Evolutionary conservation across 2,888 invertebrate genomes (phyloP).

Genomic region (Pristionchus exspectatus): DNA sequence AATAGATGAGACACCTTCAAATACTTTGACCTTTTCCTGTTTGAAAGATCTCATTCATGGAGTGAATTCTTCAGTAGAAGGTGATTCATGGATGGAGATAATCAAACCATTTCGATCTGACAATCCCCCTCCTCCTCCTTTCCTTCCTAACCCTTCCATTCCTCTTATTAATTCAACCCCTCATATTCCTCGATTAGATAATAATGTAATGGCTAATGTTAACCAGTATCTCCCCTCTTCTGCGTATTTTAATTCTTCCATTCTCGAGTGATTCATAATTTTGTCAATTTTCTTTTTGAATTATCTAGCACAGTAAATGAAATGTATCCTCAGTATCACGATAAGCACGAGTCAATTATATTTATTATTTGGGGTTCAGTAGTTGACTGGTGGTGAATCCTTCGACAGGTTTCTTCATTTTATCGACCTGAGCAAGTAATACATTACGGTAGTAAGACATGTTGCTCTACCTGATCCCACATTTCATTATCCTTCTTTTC

Average conservation of each 20-base stretch:
- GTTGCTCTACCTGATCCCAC: constrained; percentile 30
- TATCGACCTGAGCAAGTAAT: constrained; percentile 28
- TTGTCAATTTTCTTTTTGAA: not conserved
- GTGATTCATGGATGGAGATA: too few species aligned
- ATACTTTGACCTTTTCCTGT: not conserved
- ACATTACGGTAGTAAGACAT: not conserved
- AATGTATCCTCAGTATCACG: not conserved
- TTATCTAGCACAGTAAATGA: not conserved
- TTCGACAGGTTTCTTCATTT: constrained; percentile 39
- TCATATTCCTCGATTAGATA: not conserved
- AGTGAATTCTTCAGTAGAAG: not conserved
- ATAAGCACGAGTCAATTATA: not conserved
- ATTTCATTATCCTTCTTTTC: constrained; percentile 39
- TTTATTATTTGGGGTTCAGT: constrained; percentile 44
- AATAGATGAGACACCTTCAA: not conserved
- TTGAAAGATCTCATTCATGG: not conserved
- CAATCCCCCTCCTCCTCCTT: not conserved
- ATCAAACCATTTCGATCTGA: too few species aligned
- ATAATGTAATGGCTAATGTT: not conserved
- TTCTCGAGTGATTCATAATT: not conserved
- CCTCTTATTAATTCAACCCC: not conserved
- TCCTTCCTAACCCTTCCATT: not conserved
- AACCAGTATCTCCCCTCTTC: too few species aligned
- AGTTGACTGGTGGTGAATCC: constrained; percentile 45
- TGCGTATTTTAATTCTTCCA: not conserved